Conservation (phyloP, 1,140 invertebrate genomes). For the Drosophila ambigua region DNA sequence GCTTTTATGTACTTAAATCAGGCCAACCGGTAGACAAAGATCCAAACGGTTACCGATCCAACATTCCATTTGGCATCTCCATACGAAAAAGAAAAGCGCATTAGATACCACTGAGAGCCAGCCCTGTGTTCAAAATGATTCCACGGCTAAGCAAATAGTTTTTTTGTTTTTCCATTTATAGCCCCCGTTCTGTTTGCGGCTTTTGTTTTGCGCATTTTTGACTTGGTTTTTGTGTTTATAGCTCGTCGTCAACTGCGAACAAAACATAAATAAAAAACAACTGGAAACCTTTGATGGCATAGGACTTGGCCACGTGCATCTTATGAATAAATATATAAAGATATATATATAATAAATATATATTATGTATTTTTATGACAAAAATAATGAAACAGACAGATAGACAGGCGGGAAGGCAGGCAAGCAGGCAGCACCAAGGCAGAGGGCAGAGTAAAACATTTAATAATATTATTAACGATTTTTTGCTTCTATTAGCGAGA, state of each 20-base stretch:
- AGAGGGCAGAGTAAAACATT: constrained; percentile 50
- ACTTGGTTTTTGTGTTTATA: constrained; percentile 20
- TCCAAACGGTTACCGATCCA: constrained; percentile 1
- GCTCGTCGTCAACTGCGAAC: constrained; percentile 43
- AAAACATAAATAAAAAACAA: neutral
- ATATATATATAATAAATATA: constrained; percentile 40
- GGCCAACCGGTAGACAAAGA: constrained; percentile 25
- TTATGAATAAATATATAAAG: constrained; percentile 76
- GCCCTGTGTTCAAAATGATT: constrained; percentile 61
- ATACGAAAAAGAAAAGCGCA: constrained; percentile 12
- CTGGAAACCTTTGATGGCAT: constrained; percentile 51
- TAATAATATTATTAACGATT: constrained; percentile 73
- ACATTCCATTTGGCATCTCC: constrained; percentile 57
- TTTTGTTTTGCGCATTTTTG: constrained; percentile 51
- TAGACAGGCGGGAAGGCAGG: constrained; percentile 4
- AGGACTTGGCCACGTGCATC: constrained; percentile 70
- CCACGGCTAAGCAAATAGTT: constrained; percentile 29
- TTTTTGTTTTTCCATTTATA: constrained; percentile 17
- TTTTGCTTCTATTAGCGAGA: constrained; percentile 80
- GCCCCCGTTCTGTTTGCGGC: constrained; percentile 54
- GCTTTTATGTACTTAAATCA: constrained; percentile 49
- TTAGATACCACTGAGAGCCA: constrained; percentile 61
- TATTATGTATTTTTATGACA: constrained; percentile 79
- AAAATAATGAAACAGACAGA: constrained; percentile 18
- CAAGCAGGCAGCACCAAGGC: constrained; percentile 40